Conservation (phyloP, 2,113 vertebrate genomes). For the Dendropsophus ebraccatus region DNA sequence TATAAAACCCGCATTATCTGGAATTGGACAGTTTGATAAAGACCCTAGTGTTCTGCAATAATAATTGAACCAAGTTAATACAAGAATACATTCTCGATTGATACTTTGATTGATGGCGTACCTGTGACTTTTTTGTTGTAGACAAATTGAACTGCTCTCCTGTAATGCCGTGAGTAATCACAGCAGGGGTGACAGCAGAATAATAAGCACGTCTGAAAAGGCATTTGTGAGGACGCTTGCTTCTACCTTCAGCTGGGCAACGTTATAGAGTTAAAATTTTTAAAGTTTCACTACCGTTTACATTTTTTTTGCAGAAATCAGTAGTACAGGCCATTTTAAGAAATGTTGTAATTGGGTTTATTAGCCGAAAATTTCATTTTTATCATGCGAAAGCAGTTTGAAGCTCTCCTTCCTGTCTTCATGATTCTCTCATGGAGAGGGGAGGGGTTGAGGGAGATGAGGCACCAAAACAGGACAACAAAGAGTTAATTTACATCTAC, state of each 20-base stretch:
- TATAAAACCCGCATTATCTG: not conserved
- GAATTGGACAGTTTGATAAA: not conserved
- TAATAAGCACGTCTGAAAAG: constrained; percentile 5
- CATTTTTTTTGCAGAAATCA: too few species aligned
- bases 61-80: constrained; percentile 30
- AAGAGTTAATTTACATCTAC: too few species aligned
- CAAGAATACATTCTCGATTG: constrained; percentile 12
- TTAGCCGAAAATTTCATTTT: too few species aligned
- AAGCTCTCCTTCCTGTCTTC: too few species aligned
- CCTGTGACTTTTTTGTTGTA: constrained; percentile 35
- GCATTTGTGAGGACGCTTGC: not conserved
- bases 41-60: constrained; percentile 16
- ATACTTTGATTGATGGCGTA: constrained; percentile 37
- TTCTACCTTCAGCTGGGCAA: not conserved
- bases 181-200: not conserved
- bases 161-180: constrained; percentile 11
- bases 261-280: too few species aligned
- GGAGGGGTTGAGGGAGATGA: too few species aligned
- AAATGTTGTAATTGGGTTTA: too few species aligned
- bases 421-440: too few species aligned
- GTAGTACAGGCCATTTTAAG: too few species aligned
- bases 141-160: constrained; percentile 33
- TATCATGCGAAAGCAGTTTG: too few species aligned
- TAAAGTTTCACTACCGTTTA: too few species aligned
- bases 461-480: too few species aligned